Conservation (phyloP, 2,113 vertebrate genomes). For the Syngnathus scovelli region DNA sequence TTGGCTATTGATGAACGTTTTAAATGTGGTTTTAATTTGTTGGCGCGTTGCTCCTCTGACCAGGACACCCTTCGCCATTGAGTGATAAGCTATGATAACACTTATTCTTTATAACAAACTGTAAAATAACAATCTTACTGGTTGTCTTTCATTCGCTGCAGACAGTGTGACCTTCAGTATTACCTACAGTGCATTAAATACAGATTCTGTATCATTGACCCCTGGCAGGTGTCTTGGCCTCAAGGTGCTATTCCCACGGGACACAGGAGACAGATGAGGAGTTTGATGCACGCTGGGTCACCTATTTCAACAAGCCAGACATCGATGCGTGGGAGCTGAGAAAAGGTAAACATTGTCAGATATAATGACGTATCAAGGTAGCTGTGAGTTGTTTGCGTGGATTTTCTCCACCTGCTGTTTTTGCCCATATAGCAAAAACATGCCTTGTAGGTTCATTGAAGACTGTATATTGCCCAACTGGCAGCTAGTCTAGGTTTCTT, state of each 20-base stretch:
- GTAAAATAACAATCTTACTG: constrained; percentile 10
- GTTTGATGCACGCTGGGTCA: constrained; percentile 98
- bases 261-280: constrained; percentile 92
- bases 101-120: background rate
- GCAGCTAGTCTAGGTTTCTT: too few species aligned
- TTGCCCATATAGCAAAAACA: too few species aligned
- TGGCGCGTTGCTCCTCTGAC: background rate
- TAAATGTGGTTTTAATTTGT: background rate
- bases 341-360: constrained; percentile 75
- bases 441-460: too few species aligned
- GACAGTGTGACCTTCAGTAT: background rate
- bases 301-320: constrained; percentile 93
- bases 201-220: background rate
- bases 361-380: background rate
- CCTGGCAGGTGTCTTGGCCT: constrained; percentile 70
- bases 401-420: too few species aligned
- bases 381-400: too few species aligned
- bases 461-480: too few species aligned
- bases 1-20: background rate
- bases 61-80: background rate
- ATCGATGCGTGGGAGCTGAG: constrained; percentile 96
- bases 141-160: background rate
- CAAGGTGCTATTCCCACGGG: constrained; percentile 87
- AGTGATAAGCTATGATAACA: background rate
- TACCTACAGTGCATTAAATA: background rate